Evolutionary conservation across 2,797 vertebrate genomes (phyloP), one percentile per base, ranked within the genome.

Genomic region (Halcyon smyrnensis): DNA sequence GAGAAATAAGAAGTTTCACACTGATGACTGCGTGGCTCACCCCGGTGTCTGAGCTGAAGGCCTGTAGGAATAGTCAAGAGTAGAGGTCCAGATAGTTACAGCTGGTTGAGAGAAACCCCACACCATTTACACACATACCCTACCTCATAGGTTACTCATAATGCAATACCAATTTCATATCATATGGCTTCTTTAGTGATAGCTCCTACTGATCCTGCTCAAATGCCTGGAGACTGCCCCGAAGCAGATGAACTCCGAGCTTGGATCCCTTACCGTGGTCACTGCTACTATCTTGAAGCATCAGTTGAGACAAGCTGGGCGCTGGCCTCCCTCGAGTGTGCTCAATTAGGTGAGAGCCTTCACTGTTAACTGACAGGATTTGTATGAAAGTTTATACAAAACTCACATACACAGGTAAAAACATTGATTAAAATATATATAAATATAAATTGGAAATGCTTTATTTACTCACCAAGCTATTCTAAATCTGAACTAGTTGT

Each of bases 181-280:
- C 27, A 34, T 27, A 6, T 90, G 59, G 32, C 6, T 85, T 84
- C 64, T 84, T 92, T 64, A 99, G 99, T 96, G 48, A 13, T 97
- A 14, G 97, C 98, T 64, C 98, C 99, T 51, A 99, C 98, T 3
- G 98, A 99, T 3, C 98, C 99, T 18, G 98, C 98, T 65, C 99
- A 99, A 91, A 97, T 98, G 62, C 98, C 98, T 6, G 99, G 99
- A 73, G 98, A 95, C 63, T 99, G 99, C 83, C 99, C 99, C 1
- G 98, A 99, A 84, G 68, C 96, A 60, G 96, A 75, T 1, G 97
- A 92, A 2, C 89, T 91, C 54, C 97, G 39, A 34, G 93, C 98
- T 0, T 99, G 99, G 99, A 97, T 99, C 36, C 99, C 99, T 41
- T 99, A 99, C 96, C 98, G 91, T 2, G 95, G 98, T 28, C 98